A percentile compares a stretch with the other conserved stretches of the same genome.
Conservation (phyloP, 2,888 invertebrate species). For the Nebria salina region DNA sequence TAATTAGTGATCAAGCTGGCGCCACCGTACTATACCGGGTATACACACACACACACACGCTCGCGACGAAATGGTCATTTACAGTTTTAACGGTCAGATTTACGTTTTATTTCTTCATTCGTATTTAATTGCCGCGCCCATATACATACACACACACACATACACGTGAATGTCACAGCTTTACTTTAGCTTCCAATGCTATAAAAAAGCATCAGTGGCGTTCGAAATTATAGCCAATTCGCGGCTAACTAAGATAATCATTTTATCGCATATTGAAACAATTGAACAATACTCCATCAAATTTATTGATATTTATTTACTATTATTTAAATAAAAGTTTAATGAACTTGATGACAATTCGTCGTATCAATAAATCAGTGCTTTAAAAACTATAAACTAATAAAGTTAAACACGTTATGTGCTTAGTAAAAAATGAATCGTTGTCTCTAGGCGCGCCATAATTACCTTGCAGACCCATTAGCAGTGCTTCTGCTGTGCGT, state of each 20-base stretch:
- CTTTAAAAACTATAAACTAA: no score
- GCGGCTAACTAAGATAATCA: no score
- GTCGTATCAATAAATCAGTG: no score
- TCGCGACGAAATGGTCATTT: slow-evolving; percentile 31
- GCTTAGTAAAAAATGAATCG: background rate
- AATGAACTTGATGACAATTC: no score
- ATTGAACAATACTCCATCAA: no score
- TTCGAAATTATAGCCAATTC: no score
- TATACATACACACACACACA: background rate
- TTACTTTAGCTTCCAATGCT: background rate
- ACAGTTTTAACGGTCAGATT: slow-evolving; percentile 46
- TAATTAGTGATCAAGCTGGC: slow-evolving; percentile 47
- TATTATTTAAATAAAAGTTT: no score
- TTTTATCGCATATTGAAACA: no score
- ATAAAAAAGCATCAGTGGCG: no score
- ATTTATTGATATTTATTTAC: no score
- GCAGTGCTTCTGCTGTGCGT: slow-evolving; percentile 18
- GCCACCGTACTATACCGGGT: slow-evolving; percentile 9
- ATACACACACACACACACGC: slow-evolving; percentile 28
- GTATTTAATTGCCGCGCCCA: slow-evolving; percentile 43
- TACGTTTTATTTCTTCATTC: slow-evolving; percentile 47
- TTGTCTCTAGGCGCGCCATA: slow-evolving; percentile 7
- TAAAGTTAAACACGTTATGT: background rate
- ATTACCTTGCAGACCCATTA: background rate
- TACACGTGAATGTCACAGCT: slow-evolving; percentile 10